Base-by-base conservation (phyloP, 2,888 invertebrate species). In the Dromius quadrimaculatus region DNA sequence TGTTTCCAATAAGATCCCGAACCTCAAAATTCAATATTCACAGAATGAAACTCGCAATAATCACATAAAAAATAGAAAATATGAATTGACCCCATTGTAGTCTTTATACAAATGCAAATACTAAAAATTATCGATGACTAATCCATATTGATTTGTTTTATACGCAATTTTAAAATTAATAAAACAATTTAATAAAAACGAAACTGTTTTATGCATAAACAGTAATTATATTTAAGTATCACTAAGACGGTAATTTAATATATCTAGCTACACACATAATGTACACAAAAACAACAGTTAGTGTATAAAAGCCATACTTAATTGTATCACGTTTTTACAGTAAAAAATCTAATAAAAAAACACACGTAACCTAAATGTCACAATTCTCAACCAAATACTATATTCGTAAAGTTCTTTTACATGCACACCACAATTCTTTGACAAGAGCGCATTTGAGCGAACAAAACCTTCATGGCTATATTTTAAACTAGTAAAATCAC, bases 271-370 rank as follows among this genome's bases (percentile, higher is more conserved):
- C 68, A 68, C 68, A 68, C 68, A 43, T 68, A 68, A 57, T 38
- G 59, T 68, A 68, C 43, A 68, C 45, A 68, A 68, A 68, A 59
- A 50, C 54, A 66, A 66, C 68, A 43, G 54, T 68, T 68, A 57
- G 68, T 68, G 68, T 68, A 68, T 68, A 68, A 68, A 68, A 68
- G 68, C 68, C 68, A 68, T 57, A 68, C 68, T 57, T 68, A 15
- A 36, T 68, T 68, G 68, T 68, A 68, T 68, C 68, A 68, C 68
- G 68, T 57, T 68, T 57, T 43, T 47, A 68, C 68, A 59, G 68
- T 68, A 68, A 68, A 68, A 68, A 68, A 68, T 68, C 68, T 68
- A 68, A 47, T 47, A 50, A 54, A 54, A 54, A 43, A 32, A 59
- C 57, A 59, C 57, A 59, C 43, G 45, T 59, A 68, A 59, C 57